A percentile compares a stretch with the other conserved stretches of the same genome.
These are phyloP conservation scores for Heterotis niloticus DNA, from an alignment of 2,113 vertebrate species.

Conservation along the genomic window DNA sequence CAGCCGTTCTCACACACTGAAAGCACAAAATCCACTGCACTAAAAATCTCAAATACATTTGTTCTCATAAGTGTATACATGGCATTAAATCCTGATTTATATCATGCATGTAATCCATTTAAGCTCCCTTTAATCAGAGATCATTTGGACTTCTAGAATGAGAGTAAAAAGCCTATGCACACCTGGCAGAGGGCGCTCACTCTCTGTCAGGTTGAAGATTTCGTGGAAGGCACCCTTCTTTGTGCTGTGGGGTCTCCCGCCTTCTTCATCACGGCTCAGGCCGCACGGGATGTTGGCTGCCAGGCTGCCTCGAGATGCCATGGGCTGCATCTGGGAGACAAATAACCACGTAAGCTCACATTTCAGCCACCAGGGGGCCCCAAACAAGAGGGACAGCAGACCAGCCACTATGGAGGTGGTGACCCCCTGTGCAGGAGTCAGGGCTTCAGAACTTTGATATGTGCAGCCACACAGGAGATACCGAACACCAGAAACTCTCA, in stretches of 20 bases:
- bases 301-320: conserved; percentile 59
- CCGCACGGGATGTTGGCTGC: conserved; percentile 59
- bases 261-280: conserved; percentile 76
- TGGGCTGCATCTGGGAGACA: conserved; percentile 63
- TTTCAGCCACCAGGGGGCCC: background rate
- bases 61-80: background rate
- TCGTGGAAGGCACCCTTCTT: conserved; percentile 91
- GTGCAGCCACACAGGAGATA: background rate
- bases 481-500: too few species aligned
- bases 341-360: background rate
- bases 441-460: background rate
- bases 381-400: background rate
- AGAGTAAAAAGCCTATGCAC: background rate
- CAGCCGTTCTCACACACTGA: conserved; percentile 89
- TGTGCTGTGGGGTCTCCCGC: conserved; percentile 73
- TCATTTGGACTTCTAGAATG: too few species aligned
- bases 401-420: too few species aligned
- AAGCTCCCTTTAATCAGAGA: background rate
- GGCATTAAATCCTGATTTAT: too few species aligned
- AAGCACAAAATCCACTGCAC: background rate
- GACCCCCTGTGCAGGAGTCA: background rate
- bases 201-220: conserved; percentile 85
- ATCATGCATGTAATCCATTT: too few species aligned
- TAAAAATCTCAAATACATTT: conserved; percentile 1
- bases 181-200: conserved; percentile 88